A percentile compares a stretch with the other conserved stretches of the same genome.
phyloP scores from a whole-genome alignment of 2,113 vertebrate genomes.

The Struthio camelus region DNA sequence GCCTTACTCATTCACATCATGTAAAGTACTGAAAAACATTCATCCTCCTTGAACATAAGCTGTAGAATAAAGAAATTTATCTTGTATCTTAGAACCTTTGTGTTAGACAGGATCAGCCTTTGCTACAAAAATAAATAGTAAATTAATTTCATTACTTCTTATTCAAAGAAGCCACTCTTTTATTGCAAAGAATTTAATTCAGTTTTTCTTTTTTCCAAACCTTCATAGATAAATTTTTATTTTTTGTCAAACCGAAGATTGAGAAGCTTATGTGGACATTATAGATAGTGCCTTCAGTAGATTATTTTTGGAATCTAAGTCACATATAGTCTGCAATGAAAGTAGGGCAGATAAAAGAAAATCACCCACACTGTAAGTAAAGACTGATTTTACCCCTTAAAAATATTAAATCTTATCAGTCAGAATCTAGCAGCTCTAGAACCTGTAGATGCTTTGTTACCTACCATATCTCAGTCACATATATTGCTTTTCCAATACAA shows the following conservation, averaged over 20 bases:
- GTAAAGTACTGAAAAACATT: background rate
- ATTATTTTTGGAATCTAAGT: constrained; percentile 43
- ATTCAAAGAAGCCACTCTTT: background rate
- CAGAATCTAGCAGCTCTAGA: constrained; percentile 47
- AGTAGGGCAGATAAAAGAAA: constrained; percentile 20
- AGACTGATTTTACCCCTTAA: constrained; percentile 31
- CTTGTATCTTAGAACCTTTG: background rate
- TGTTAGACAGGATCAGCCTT: background rate
- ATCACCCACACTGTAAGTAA: constrained; percentile 9
- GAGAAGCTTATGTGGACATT: background rate
- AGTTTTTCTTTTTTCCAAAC: background rate
- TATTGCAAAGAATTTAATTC: background rate
- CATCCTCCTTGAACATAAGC: background rate
- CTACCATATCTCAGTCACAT: constrained; percentile 54
- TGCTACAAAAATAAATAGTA: background rate
- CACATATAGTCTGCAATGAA: background rate
- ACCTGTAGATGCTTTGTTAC: constrained; percentile 35
- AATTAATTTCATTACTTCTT: constrained; percentile 6
- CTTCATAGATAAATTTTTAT: background rate
- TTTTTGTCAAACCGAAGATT: background rate
- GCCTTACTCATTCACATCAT: background rate
- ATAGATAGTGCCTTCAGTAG: constrained; percentile 25
- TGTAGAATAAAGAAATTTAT: background rate
- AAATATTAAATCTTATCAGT: constrained; percentile 73
- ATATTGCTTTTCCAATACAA: constrained; percentile 61